Evolutionary conservation across 2,113 vertebrate species (phyloP), one percentile per base, ranked within the genome.

Genomic region (Poeciliopsis occidentalis): DNA sequence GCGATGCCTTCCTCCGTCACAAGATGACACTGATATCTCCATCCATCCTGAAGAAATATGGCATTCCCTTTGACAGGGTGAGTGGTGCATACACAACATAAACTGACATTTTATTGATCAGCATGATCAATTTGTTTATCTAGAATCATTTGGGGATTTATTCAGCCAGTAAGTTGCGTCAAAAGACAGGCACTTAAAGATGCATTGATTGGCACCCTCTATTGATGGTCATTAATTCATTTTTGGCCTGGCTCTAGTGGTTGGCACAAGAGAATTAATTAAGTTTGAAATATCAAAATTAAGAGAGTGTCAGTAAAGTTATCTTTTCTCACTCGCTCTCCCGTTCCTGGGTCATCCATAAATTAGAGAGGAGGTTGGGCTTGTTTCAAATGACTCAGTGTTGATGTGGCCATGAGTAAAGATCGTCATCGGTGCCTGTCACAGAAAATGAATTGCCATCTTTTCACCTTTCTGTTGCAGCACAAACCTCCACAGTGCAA

Each of bases 11-110:
- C 83, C 96, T 99, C 54, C 95, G 98, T 4, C 98, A 99, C 94
- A 99, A 99, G 94, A 99, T 99, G 98, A 99, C 98, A 0, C 96
- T 99, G 77, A 97, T 99, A 71, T 99, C 98, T 0, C 98, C 98
- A 39, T 98, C 97, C 4, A 99, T 99, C 87, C 88, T 99, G 88
- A 99, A 98, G 95, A 99, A 99, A 75, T 99, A 99, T 0, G 92
- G 98, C 57, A 99, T 99, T 84, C 98, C 98, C 2, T 99, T 99
- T 71, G 96, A 98, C 92, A 94, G 97, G 94, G 98, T 99, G 91
- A 0, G 96, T 95, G 70, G 19, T 34, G 31, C 24, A 44, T 69
- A 64, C 30, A 64, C 12, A 3, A 31, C 0, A 30, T 4, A 47
- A 47, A 12, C n/a, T 24, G 30, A 29, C 22, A 24, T 57, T 70